Conservation (phyloP, 2,797 vertebrate species). For the Diplodus sargus region DNA sequence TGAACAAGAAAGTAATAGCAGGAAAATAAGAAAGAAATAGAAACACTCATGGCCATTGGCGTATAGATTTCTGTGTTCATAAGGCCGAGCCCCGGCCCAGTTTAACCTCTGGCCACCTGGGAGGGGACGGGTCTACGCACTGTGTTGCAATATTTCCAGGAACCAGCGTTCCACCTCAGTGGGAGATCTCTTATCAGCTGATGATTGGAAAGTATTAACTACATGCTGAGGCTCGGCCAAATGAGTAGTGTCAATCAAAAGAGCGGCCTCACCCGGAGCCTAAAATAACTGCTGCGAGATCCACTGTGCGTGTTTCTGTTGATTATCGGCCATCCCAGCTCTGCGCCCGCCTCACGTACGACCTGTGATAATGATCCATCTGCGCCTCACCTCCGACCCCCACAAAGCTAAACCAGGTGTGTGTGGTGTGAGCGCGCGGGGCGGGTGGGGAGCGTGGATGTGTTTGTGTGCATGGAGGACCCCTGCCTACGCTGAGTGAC, state of each 20-base stretch:
- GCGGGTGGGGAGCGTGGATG: constrained; percentile 3
- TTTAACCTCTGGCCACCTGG: constrained; percentile 23
- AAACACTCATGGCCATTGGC: no score
- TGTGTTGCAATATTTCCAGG: constrained; percentile 28
- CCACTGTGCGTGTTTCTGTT: constrained; percentile 35
- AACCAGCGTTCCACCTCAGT: constrained; percentile 4
- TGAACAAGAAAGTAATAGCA: no score
- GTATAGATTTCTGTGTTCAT: no score
- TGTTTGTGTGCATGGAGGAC: constrained; percentile 70
- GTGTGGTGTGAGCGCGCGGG: constrained; percentile 27
- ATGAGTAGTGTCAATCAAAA: constrained; percentile 65
- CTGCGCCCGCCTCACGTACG: constrained; percentile 65
- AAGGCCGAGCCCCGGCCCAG: no score
- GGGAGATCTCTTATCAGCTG: constrained; percentile 59
- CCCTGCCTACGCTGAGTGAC: constrained; percentile 74
- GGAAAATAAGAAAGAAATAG: no score
- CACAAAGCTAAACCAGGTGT: constrained; percentile 79
- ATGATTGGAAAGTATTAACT: constrained; percentile 58
- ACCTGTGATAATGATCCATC: constrained; percentile 76
- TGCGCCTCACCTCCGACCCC: constrained; percentile 71
- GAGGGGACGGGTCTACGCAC: constrained; percentile 12
- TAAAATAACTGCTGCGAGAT: constrained; percentile 37
- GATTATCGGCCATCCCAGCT: constrained; percentile 30
- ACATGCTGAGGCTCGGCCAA: constrained; percentile 44
- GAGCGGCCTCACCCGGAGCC: background rate